Base-by-base conservation (phyloP, 1,140 invertebrate species). In the Microplitis demolitor region DNA sequence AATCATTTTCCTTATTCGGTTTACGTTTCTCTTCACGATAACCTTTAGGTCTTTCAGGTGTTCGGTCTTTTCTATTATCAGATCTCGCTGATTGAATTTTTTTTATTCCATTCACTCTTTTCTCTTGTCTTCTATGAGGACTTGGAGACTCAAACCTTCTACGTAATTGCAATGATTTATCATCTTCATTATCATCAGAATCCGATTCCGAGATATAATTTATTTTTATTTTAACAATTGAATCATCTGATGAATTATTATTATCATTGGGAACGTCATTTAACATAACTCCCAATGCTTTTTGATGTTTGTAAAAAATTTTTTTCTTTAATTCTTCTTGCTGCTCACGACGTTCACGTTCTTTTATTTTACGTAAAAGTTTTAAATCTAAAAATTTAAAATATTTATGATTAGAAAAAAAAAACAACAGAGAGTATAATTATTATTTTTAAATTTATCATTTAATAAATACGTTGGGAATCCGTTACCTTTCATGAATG, bases 401-500 rank as follows among this genome's bases (percentile, higher is more conserved):
- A 63, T 66, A 9, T 14, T 31, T 54, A 72, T 4, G 5, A 56
- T 35, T 51, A 37, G 33, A 14, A 4, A 31, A 34, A 35, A 53
- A 63, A 54, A 34, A 50, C 13, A 70, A 56, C 31, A 13, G 2
- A 61, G 6, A 33, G 24, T 24, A 56, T 56, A 16, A 13, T 14
- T 14, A 13, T 56, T 24, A 3, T 9, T 35, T 53, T 45, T 14
- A 62, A 69, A 39, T 33, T 37, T 8, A 13, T 70, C 8, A n/a
- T 45, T 16, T 31, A 39, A 31, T 31, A n/a, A 58, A 24, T 45
- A 9, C 9, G 37, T 51, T 51, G 33, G n/a, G 67, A 60, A 45
- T 37, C 13, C 66, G 9, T 74, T 76, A 86, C 85, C 85, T 86
- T 87, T 87, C 81, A 87, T 85, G 75, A 87, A 87, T 66, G 75